These are phyloP conservation scores for Oncorhynchus clarkii DNA, from an alignment of 2,113 vertebrate species.

Conservation along the genomic window DNA sequence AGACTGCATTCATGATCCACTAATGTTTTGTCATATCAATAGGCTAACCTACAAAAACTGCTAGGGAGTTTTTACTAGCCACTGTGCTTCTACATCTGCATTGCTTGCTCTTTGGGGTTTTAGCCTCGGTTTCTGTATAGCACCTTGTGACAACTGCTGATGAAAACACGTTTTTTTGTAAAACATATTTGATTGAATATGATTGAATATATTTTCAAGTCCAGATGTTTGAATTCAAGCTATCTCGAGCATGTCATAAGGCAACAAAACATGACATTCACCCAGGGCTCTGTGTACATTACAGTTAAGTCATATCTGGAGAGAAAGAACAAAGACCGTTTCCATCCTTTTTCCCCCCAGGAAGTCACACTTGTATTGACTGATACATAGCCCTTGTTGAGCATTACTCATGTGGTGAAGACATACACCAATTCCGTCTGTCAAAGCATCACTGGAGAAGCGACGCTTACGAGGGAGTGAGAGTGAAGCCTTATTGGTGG, in stretches of 20 bases:
- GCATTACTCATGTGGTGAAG: conserved; percentile 50
- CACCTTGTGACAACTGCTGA: no score
- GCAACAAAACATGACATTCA: conserved; percentile 13
- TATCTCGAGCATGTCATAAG: conserved; percentile 17
- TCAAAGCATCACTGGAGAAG: neutral
- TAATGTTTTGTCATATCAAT: conserved; percentile 42
- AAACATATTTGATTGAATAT: no score
- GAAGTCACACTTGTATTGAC: conserved; percentile 35
- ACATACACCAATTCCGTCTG: conserved; percentile 26
- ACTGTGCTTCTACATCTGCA: no score
- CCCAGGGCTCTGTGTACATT: conserved; percentile 37
- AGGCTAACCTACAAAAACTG: conserved; percentile 15
- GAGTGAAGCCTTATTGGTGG: conserved; percentile 65
- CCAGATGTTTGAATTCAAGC: conserved; percentile 39
- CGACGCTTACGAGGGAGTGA: no score
- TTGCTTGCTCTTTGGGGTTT: no score
- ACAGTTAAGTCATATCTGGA: conserved; percentile 38
- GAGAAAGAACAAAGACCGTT: conserved; percentile 37
- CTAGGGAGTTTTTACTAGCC: no score
- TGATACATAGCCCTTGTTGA: conserved; percentile 49
- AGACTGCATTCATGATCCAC: conserved; percentile 33
- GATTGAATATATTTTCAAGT: conserved; percentile 24
- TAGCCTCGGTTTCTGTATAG: no score
- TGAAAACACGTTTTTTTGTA: no score
- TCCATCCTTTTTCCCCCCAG: conserved; percentile 48